Evolutionary conservation across 1,140 invertebrate genomes (phyloP), one percentile per base, ranked within the genome.

Genomic region (Oncopodura yosiiana): DNA sequence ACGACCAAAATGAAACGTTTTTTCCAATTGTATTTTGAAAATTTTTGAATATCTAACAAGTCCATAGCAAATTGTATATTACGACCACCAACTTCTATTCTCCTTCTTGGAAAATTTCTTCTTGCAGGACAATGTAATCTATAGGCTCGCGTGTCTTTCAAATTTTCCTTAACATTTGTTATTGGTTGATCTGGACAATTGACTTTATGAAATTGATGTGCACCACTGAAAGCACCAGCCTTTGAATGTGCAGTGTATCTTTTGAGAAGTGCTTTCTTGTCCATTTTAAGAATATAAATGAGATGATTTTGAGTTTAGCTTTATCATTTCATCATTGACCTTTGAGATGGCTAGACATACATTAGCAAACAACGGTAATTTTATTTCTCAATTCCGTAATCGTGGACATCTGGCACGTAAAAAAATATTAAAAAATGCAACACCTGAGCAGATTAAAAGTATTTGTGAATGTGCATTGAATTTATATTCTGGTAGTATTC

Each of bases 401-500:
- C n/a, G n/a, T n/a, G 14, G 5, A 5, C 24, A 24, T 23, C 11
- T 3, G 11, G 23, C 3, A 12, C 8, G 43, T 9, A 30, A 6
- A 18, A 27, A 30, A 3, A 6, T 55, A 8, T 16, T 55, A 48
- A 29, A 26, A 21, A 49, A 24, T 11, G 53, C 53, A 16, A 48
- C 32, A 1, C 14, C 16, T 4, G 53, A 49, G 5, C 21, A 55
- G 19, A 48, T 55, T n/a, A 41, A 48, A 21, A 48, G 44, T 14
- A 38, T 55, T 27, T 48, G 46, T 18, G 53, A 56, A 43, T 18
- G 32, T 9, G 32, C 37, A 34, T 36, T 56, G 14, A 56, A 56
- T 23, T 55, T 49, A 37, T 36, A 14, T 49, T 49, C 18, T 32
- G n/a, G 49, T 49, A 56, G 45, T 29, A 49, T 6, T 37, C 34